These are phyloP conservation scores for Gasterosteus aculeatus DNA, from an alignment of 2,113 vertebrate species.

Conservation along the genomic window DNA sequence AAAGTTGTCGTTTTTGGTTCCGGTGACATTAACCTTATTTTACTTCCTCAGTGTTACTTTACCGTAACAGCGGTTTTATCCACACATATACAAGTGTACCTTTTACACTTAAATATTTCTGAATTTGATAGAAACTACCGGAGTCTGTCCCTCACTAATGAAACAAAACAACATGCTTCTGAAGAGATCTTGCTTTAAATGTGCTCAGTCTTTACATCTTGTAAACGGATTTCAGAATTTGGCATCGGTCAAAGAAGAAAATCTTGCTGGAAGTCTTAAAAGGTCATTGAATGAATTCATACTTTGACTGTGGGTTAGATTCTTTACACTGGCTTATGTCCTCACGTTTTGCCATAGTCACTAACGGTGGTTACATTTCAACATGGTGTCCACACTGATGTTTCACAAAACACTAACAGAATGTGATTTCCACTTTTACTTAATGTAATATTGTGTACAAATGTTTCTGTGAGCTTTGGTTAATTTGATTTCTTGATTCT, in stretches of 20 bases:
- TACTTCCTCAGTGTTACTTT: background rate
- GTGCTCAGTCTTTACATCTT: background rate
- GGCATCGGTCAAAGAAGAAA: constrained; percentile 4
- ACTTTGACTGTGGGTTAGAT: background rate
- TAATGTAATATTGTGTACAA: background rate
- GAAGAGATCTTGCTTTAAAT: background rate
- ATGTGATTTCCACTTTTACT: background rate
- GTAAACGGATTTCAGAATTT: constrained; percentile 39
- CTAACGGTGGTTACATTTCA: constrained; percentile 6
- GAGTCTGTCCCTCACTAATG: background rate
- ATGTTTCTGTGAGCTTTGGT: background rate
- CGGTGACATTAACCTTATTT: background rate
- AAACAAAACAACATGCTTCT: background rate
- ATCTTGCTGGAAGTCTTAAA: constrained; percentile 8
- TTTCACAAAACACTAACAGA: background rate
- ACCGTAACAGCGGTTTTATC: background rate
- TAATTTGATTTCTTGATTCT: background rate
- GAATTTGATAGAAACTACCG: background rate
- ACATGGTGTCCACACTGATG: background rate
- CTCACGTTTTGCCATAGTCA: background rate
- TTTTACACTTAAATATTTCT: too few relatives aligned
- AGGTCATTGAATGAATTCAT: constrained; percentile 17
- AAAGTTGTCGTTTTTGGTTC: background rate
- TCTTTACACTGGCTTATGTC: constrained; percentile 6
- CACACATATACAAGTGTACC: background rate